Conservation (phyloP, 2,888 invertebrate species). For the Lithophane socia region DNA sequence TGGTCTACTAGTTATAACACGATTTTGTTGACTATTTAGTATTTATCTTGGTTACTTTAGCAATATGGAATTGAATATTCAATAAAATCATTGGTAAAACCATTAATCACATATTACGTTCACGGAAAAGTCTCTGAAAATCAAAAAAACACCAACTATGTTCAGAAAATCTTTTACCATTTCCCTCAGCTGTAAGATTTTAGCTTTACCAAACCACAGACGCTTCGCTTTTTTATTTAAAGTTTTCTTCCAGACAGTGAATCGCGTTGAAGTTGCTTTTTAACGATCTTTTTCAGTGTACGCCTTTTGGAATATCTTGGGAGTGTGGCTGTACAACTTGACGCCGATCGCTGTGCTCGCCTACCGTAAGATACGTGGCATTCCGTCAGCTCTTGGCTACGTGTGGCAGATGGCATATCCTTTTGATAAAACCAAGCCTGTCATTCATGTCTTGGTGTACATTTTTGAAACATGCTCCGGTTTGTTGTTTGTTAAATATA, state of each 20-base stretch:
- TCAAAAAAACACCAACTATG: neutral
- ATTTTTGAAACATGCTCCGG: conserved; percentile 80
- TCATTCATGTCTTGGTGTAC: conserved; percentile 77
- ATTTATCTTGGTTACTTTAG: neutral
- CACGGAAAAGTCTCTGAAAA: neutral
- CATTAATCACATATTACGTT: no score
- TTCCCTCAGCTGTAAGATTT: conserved; percentile 15
- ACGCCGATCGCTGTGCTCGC: conserved; percentile 78
- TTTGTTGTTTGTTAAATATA: conserved; percentile 61
- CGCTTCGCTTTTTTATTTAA: conserved; percentile 6
- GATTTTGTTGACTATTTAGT: neutral
- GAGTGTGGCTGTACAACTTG: conserved; percentile 78
- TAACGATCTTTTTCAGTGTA: conserved; percentile 76
- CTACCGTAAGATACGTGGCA: conserved; percentile 73
- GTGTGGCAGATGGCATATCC: conserved; percentile 82
- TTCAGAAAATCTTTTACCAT: conserved; percentile 12
- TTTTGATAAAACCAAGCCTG: conserved; percentile 82
- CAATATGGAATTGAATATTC: neutral
- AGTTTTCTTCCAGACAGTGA: conserved; percentile 20
- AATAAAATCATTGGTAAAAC: neutral
- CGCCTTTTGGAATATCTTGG: conserved; percentile 80
- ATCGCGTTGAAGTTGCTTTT: conserved; percentile 17
- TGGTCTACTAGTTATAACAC: neutral
- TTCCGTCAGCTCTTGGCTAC: conserved; percentile 75
- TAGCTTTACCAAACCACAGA: conserved; percentile 4